These are phyloP conservation scores for Hermatobates lingyangjiaoensis DNA, from an alignment of 1,140 invertebrate species.

Conservation along the genomic window DNA sequence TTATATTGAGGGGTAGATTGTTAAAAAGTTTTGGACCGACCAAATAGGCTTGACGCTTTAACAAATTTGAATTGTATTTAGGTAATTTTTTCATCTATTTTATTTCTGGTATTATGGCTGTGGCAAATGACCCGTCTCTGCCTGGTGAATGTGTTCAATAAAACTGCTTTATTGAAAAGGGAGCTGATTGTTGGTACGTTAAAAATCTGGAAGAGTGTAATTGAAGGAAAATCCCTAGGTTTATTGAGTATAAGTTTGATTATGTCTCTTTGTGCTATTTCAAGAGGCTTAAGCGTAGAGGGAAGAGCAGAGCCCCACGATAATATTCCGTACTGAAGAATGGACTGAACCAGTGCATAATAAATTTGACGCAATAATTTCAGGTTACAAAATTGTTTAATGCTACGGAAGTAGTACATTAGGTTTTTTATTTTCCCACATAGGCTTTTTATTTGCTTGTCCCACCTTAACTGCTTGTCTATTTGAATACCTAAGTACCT, in stretches of 20 bases:
- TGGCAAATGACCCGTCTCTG: neutral
- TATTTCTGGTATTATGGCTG: neutral
- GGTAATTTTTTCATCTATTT: no score
- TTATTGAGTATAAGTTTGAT: neutral
- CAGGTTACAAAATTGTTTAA: neutral
- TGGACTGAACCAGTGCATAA: neutral
- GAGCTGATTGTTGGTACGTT: neutral
- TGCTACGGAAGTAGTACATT: neutral
- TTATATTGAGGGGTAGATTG: no score
- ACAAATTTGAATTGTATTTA: no score
- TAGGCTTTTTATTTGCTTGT: neutral
- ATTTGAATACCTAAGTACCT: neutral
- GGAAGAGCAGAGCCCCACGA: neutral
- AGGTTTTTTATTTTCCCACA: neutral
- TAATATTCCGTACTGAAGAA: neutral
- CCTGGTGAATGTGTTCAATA: neutral
- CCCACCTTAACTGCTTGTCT: neutral
- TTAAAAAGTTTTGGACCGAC: no score
- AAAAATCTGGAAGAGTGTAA: neutral
- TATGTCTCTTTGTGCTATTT: neutral
- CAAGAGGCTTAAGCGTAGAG: neutral
- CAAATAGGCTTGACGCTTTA: no score
- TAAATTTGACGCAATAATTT: neutral
- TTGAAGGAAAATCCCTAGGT: neutral
- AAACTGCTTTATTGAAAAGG: neutral